phyloP scores from a whole-genome alignment of 1,140 invertebrate species.

The Metaphire vulgaris region DNA sequence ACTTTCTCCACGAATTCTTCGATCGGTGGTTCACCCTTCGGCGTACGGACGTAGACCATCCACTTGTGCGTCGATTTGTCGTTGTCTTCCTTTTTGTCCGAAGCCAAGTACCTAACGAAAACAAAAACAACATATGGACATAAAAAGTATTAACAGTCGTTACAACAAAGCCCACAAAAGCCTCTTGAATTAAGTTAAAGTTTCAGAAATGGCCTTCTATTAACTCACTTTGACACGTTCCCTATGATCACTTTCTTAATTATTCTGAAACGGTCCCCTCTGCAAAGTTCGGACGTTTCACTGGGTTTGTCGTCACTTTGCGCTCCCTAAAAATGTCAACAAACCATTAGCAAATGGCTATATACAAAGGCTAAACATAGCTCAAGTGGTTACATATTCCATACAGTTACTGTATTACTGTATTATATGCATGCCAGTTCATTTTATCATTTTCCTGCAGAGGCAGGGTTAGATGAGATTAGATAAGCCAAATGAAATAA shows the following conservation, averaged over 20 bases:
- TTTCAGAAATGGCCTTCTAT: background rate
- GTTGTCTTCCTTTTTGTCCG: constrained; percentile 60
- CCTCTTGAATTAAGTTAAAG: background rate
- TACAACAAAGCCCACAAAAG: background rate
- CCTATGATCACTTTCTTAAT: constrained; percentile 62
- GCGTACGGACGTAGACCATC: constrained; percentile 74
- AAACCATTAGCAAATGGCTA: no score
- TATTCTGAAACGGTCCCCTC: constrained; percentile 40
- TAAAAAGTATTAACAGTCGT: background rate
- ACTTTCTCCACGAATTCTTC: constrained; percentile 66
- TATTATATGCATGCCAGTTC: no score
- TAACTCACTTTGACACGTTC: constrained; percentile 73
- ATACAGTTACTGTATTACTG: no score
- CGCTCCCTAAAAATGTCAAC: no score
- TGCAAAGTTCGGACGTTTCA: constrained; percentile 26
- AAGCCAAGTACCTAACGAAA: constrained; percentile 56
- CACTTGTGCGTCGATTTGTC: constrained; percentile 73
- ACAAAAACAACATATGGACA: background rate
- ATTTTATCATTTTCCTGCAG: no score
- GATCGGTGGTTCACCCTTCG: constrained; percentile 59
- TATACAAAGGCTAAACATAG: no score
- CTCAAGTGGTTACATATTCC: no score
- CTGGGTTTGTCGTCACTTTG: constrained; percentile 35
- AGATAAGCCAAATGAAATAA: no score
- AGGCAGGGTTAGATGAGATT: no score